Evolutionary conservation across 2,113 vertebrate species (phyloP), one percentile per base, ranked within the genome.

Genomic region (Platysteira castanea): DNA sequence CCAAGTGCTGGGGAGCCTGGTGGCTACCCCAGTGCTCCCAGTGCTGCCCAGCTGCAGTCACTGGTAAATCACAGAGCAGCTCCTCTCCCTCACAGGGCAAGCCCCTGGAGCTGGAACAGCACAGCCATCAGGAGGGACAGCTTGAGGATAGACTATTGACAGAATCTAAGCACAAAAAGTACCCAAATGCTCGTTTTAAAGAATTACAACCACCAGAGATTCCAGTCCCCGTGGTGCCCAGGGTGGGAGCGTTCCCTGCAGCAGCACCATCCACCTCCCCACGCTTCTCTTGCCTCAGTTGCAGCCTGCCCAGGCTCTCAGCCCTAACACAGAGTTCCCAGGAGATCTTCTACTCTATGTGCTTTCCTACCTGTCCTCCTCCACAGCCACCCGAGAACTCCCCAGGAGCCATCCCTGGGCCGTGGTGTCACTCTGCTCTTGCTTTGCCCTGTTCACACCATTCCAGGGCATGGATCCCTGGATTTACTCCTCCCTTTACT

Each of bases 331-430:
- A 8, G 11, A 39, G 6, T 15, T 56, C n/a, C 46, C 33, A 4
- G 0, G 2, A 76, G 37, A 65, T 33, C 12, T 41, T 20, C 24
- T 31, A 1, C 39, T 39, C 56, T 39, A 5, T n/a, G 1, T 44
- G 42, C 42, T 42, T 42, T 39, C 33, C 53, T 30, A 6, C 65
- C 39, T 4, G 0, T 59, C 49, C 65, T 49, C 44, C 26, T 49
- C 33, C 42, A 5, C 52, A 21, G 17, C 2, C 59, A 41, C 27
- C 19, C 0, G 0, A 70, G n/a, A 10, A 1, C 35, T 27, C 26
- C 41, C 27, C 11, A 39, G 39, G 49, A 37, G 41, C 80, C 65
- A 5, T 2, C 7, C 24, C 42, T 30, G 28, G 2, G 21, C 41
- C 56, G 33, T 22, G 33, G 33, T 6, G 18, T 10, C 61, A 3